Evolutionary conservation across 2,113 vertebrate species (phyloP).

Genomic region (Helogale parvula): DNA sequence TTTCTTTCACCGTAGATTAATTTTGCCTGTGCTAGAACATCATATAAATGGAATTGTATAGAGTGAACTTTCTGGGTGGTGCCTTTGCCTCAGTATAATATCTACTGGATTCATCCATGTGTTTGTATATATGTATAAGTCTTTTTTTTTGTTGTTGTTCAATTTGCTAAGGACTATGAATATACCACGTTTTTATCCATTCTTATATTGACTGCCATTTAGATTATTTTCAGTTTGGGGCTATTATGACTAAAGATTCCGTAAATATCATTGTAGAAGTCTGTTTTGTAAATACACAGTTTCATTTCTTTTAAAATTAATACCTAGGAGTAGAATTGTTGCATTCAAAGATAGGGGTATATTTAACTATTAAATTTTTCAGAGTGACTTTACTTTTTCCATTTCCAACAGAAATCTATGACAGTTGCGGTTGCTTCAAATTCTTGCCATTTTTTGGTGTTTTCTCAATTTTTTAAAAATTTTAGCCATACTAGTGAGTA

Average conservation of each 20-base stretch:
- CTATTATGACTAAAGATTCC: neutral
- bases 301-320: slow-evolving; percentile 26
- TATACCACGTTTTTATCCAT: neutral
- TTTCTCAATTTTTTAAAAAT: neutral
- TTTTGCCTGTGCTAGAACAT: slow-evolving; percentile 2
- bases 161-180: neutral
- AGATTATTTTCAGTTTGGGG: neutral
- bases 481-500: neutral
- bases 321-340: neutral
- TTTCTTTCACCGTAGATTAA: neutral
- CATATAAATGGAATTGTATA: neutral
- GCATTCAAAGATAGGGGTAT: neutral
- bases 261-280: neutral
- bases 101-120: neutral
- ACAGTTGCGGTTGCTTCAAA: neutral
- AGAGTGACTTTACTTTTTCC: neutral
- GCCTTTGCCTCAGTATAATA: neutral
- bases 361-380: neutral
- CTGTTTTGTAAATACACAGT: neutral
- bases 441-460: neutral
- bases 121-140: neutral
- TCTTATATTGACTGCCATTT: neutral
- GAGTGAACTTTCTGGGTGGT: neutral
- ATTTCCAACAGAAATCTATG: slow-evolving; percentile 6
- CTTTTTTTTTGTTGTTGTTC: neutral